Evolutionary conservation across 2,113 vertebrate species (phyloP).

Genomic region (Nycticorax nycticorax): DNA sequence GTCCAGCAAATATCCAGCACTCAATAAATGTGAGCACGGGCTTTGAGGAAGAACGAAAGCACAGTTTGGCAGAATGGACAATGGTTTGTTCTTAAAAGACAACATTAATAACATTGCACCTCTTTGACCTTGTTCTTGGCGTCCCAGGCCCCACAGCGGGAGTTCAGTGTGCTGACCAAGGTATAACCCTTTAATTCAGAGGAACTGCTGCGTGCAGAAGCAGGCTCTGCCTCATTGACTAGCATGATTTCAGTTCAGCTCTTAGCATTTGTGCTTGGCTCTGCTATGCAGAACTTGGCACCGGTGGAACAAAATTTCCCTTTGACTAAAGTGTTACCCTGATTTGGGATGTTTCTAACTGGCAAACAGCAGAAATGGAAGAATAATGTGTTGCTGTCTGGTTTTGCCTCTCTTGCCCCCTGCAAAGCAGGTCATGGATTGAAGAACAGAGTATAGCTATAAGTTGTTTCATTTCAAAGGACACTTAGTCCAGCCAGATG

Average conservation of each 20-base stretch:
- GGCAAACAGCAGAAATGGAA: background rate
- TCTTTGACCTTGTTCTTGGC: constrained; percentile 28
- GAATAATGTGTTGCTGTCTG: background rate
- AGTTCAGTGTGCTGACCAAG: constrained; percentile 42
- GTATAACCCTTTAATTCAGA: constrained; percentile 39
- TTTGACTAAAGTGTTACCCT: background rate
- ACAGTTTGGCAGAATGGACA: background rate
- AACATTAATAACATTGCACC: constrained; percentile 3
- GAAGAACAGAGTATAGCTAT: background rate
- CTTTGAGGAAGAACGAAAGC: background rate
- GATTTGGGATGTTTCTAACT: background rate
- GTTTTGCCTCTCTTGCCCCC: background rate
- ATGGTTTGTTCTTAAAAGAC: constrained; percentile 26
- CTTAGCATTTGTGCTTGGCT: background rate
- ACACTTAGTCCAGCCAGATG: rapidly evolving
- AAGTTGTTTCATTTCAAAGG: background rate
- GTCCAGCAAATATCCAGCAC: background rate
- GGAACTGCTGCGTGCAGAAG: background rate
- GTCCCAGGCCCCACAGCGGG: background rate
- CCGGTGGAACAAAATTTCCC: background rate
- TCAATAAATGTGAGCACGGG: background rate
- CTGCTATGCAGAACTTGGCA: background rate
- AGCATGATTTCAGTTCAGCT: constrained; percentile 9
- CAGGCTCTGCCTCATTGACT: constrained; percentile 43
- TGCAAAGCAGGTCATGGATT: background rate